These are phyloP conservation scores for Trachemys scripta DNA, from an alignment of 2,113 vertebrate genomes.

Conservation along the genomic window DNA sequence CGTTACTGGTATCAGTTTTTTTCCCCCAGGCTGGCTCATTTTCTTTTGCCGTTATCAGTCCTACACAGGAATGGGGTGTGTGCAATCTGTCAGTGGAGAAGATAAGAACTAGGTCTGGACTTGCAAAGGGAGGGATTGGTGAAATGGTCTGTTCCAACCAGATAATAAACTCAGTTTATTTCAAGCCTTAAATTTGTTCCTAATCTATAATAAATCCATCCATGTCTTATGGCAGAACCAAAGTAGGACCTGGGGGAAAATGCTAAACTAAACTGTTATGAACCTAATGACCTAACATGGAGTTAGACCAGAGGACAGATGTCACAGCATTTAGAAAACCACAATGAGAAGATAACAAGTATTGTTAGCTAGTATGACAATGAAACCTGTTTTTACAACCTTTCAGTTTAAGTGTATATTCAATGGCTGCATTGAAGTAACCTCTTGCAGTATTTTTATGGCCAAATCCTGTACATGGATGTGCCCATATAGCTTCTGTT, in stretches of 20 bases:
- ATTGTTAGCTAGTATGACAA: background rate
- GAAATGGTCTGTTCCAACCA: background rate
- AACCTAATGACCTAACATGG: background rate
- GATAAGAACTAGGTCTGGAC: background rate
- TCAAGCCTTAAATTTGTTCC: background rate
- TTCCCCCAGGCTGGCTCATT: background rate
- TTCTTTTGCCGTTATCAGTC: background rate
- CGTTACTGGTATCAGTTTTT: background rate
- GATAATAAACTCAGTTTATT: background rate
- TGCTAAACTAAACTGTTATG: background rate
- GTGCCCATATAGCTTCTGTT: background rate
- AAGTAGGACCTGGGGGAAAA: background rate
- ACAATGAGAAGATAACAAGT: background rate
- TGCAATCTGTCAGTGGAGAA: background rate
- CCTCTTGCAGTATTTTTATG: background rate
- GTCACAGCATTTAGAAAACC: conserved; percentile 4
- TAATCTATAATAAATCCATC: background rate
- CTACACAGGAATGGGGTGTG: background rate
- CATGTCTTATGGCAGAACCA: background rate
- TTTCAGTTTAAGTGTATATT: background rate
- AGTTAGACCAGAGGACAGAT: background rate
- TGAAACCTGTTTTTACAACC: background rate
- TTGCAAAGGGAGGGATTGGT: background rate
- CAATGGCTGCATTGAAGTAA: background rate
- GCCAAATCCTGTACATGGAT: background rate